phyloP scores from a whole-genome alignment of 2,888 invertebrate genomes.

The Lamellibrachia columna region DNA sequence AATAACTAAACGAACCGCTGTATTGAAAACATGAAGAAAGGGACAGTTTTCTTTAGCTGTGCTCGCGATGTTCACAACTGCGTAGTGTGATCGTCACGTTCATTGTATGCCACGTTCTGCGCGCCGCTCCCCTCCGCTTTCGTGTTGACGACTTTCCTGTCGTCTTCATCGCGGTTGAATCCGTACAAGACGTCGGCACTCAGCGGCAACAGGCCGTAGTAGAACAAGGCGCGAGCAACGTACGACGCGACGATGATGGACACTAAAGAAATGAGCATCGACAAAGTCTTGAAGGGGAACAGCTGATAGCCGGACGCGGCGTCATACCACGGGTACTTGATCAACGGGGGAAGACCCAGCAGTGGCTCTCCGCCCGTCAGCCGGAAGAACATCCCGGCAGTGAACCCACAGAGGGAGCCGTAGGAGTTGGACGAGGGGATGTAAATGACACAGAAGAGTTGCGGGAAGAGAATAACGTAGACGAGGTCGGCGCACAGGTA shows the following conservation, averaged over 20 bases:
- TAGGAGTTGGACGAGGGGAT: slow-evolving; percentile 79
- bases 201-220: background rate
- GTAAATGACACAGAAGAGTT: slow-evolving; percentile 81
- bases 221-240: background rate
- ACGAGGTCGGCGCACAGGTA: slow-evolving; percentile 98
- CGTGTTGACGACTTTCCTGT: background rate
- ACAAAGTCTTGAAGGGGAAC: slow-evolving; percentile 95
- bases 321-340: slow-evolving; percentile 58
- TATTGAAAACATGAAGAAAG: too few relatives aligned
- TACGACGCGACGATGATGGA: background rate
- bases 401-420: slow-evolving; percentile 77
- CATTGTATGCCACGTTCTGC: too few relatives aligned
- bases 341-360: slow-evolving; percentile 50
- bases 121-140: background rate
- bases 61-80: too few relatives aligned
- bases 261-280: slow-evolving; percentile 77
- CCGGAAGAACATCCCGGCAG: slow-evolving; percentile 75
- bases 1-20: too few relatives aligned
- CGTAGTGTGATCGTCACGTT: too few relatives aligned
- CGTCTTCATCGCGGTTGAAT: background rate
- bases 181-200: background rate
- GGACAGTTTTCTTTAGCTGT: background rate
- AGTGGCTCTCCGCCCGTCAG: slow-evolving; percentile 58
- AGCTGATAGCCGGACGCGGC: slow-evolving; percentile 71
- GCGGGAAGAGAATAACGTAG: slow-evolving; percentile 95